Base-by-base conservation (phyloP, 2,113 vertebrate species). In the Dasypus novemcinctus region DNA sequence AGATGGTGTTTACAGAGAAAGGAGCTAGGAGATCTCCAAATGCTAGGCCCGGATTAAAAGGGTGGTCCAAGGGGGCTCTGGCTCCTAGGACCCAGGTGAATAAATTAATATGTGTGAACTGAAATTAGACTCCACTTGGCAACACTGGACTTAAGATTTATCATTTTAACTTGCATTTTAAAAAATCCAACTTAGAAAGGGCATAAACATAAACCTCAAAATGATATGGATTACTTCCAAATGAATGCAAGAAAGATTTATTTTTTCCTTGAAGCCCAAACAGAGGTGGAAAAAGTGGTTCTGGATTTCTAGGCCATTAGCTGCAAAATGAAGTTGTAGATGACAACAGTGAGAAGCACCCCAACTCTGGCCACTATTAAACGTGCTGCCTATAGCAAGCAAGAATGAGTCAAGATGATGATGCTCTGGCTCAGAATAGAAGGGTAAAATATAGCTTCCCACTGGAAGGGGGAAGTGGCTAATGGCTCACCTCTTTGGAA, bases 1-100 rank as follows among this genome's bases (percentile, higher is more conserved):
- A 96, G 92, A 96, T 97, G 95, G 76, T 97, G 76, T 93, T 96
- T 97, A 95, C 41, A 91, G 68, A 95, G 61, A 92, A 95, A 57
- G 23, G 81, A 94, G 78, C 63, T 76, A 59, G 27, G 84, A 90
- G 72, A 61, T 95, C 95, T 90, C 54, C 86, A 95, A 95, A 92
- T 87, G 84, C 94, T 66, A 88, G 81, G 41, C 27, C 49, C 86
- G 88, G 54, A 95, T 94, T 93, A 92, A 95, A 92, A 59, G n/a
- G 61, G n/a, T 83, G 41, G 74, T 93, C 66, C 23, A 92, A 90
- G 18, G 75, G 69, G 80, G 25, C 18, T 90, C 91, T 57, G 75
- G 36, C 59, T 96, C 80, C 61, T 86, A 87, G 64, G 75, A 96
- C 10, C 46, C 41, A 29, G 27, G 95, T 93, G 88, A 87, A 90